Evolutionary conservation across 1,140 invertebrate genomes (phyloP).

Genomic region (Dinoponera quadriceps): DNA sequence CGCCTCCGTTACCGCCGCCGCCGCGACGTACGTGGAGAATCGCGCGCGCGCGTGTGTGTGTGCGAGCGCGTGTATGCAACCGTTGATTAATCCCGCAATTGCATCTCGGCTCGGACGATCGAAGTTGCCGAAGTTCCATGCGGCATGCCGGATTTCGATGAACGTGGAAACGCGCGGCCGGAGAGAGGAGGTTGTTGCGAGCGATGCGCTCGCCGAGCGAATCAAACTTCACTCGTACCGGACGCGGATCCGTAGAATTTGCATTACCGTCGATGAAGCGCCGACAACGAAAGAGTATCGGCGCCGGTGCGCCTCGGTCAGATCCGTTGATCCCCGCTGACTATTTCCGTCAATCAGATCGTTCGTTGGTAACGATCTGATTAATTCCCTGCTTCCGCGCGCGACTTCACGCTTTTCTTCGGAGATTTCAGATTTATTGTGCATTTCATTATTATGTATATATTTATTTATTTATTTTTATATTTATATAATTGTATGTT

Average conservation of each 20-base stretch:
- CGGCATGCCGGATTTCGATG: slow-evolving; percentile 57
- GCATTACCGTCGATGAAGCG: slow-evolving; percentile 20
- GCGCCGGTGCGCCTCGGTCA: neutral
- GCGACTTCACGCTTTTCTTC: too few relatives aligned
- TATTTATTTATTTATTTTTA: too few relatives aligned
- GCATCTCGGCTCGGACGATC: slow-evolving; percentile 58
- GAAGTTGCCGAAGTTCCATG: slow-evolving; percentile 56
- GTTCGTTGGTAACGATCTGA: too few relatives aligned
- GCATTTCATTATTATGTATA: too few relatives aligned
- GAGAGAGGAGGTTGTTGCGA: slow-evolving; percentile 31
- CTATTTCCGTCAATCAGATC: too few relatives aligned
- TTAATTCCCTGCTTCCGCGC: too few relatives aligned
- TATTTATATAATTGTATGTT: too few relatives aligned
- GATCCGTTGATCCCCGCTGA: neutral
- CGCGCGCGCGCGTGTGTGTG: neutral
- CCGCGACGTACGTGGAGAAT: slow-evolving; percentile 23
- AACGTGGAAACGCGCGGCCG: slow-evolving; percentile 24
- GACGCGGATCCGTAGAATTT: neutral
- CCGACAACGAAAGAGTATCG: neutral
- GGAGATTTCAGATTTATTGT: too few relatives aligned
- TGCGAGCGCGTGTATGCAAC: neutral
- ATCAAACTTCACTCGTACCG: slow-evolving; percentile 45
- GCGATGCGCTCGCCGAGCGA: slow-evolving; percentile 42
- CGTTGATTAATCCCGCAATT: slow-evolving; percentile 68
- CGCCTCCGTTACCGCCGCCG: neutral